Percentiles rank a stretch among this genome's conserved stretches.
These are phyloP conservation scores for Chouioia cunea DNA, from an alignment of 2,888 invertebrate genomes.

Conservation along the genomic window DNA sequence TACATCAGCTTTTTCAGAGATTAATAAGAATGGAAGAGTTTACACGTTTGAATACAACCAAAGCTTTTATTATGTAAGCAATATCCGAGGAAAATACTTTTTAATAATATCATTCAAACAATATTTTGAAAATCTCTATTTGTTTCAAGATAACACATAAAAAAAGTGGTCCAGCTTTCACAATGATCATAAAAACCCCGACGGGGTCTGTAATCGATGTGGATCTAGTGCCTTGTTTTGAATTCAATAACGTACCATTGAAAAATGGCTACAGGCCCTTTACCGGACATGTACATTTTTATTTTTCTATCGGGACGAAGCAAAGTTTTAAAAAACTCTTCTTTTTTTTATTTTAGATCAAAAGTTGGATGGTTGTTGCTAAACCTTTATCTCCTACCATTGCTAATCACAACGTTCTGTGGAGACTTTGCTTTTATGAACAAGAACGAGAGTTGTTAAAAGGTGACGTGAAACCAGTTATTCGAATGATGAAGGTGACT, in stretches of 20 bases:
- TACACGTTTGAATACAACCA: neutral
- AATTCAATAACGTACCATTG: constrained; percentile 20
- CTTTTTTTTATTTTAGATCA: constrained; percentile 11
- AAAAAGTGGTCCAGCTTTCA: constrained; percentile 44
- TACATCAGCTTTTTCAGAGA: neutral
- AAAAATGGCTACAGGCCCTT: constrained; percentile 23
- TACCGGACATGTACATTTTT: neutral
- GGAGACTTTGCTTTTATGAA: constrained; percentile 74
- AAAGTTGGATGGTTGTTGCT: constrained; percentile 71
- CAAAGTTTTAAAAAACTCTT: neutral
- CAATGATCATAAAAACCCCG: constrained; percentile 23
- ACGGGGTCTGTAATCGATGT: constrained; percentile 21
- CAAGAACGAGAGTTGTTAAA: constrained; percentile 69
- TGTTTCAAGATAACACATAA: constrained; percentile 8
- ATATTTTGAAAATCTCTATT: neutral
- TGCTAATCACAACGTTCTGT: constrained; percentile 63
- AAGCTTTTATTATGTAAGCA: constrained; percentile 11
- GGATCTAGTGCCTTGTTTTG: constrained; percentile 39
- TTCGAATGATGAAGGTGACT: constrained; percentile 58
- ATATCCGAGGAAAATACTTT: neutral
- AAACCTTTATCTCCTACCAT: constrained; percentile 57
- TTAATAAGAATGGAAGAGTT: neutral
- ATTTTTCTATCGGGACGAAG: neutral
- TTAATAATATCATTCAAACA: neutral
- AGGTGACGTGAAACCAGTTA: constrained; percentile 57